Conservation (phyloP, 2,797 vertebrate genomes). For the Takifugu rubripes region DNA sequence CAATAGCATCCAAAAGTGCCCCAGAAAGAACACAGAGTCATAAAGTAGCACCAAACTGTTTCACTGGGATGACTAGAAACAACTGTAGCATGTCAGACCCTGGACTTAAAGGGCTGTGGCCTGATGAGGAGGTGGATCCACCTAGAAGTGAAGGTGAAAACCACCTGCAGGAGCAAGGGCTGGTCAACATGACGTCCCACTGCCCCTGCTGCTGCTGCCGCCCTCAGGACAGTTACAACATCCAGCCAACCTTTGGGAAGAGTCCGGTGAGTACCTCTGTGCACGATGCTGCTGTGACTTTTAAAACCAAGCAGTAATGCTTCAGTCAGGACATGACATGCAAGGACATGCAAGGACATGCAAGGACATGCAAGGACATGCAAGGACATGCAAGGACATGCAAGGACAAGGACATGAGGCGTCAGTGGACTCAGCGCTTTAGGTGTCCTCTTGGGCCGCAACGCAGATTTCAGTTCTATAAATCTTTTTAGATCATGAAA, state of each 20-base stretch:
- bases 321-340: too few relatives aligned
- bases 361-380: too few relatives aligned
- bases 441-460: too few relatives aligned
- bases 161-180: constrained; percentile 29
- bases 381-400: too few relatives aligned
- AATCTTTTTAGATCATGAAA: too few relatives aligned
- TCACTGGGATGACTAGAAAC: constrained; percentile 3
- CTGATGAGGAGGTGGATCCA: constrained; percentile 26
- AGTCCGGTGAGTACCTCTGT: constrained; percentile 60
- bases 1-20: background rate
- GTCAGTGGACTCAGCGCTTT: too few relatives aligned
- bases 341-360: too few relatives aligned
- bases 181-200: constrained; percentile 1
- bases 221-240: constrained; percentile 21
- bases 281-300: background rate
- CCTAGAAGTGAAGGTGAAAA: constrained; percentile 25
- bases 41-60: constrained; percentile 8
- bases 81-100: constrained; percentile 27
- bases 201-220: constrained; percentile 48
- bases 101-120: constrained; percentile 42
- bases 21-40: constrained; percentile 9
- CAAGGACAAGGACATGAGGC: too few relatives aligned
- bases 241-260: constrained; percentile 10
- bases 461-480: too few relatives aligned
- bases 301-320: too few relatives aligned